Conservation (phyloP, 2,113 vertebrate species). For the Thomomys bottae region DNA sequence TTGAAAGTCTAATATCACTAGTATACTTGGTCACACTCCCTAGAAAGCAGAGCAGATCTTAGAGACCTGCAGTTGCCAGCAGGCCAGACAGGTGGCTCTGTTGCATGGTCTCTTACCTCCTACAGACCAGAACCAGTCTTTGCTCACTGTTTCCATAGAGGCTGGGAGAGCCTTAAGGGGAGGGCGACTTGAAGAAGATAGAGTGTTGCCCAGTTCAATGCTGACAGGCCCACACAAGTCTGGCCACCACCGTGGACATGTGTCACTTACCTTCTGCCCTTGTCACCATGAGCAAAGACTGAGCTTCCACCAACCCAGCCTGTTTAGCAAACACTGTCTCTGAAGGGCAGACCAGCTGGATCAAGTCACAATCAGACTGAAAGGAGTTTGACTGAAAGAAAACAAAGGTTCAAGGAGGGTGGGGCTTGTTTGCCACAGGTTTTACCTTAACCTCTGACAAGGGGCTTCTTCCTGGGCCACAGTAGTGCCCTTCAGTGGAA, state of each 20-base stretch:
- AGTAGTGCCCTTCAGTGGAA: neutral
- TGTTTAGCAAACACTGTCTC: constrained; percentile 77
- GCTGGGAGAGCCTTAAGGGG: neutral
- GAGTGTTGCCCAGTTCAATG: neutral
- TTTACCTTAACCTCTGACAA: neutral
- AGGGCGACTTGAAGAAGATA: neutral
- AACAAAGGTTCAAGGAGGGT: neutral
- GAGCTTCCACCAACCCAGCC: constrained; percentile 66
- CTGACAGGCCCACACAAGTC: neutral
- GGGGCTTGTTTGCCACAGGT: neutral
- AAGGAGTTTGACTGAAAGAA: neutral
- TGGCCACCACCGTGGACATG: neutral
- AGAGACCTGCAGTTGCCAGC: neutral
- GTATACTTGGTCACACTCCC: neutral
- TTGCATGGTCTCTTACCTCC: neutral
- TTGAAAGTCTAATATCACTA: neutral
- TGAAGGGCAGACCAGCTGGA: neutral
- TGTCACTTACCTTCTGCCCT: neutral
- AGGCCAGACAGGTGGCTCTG: neutral
- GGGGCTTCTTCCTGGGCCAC: neutral
- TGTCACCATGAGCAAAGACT: constrained; percentile 70
- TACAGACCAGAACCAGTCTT: neutral
- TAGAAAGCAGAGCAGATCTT: neutral
- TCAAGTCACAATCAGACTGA: neutral
- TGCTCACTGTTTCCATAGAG: neutral